These are phyloP conservation scores for Nannoperca australis DNA, from an alignment of 2,797 vertebrate species.

Conservation along the genomic window DNA sequence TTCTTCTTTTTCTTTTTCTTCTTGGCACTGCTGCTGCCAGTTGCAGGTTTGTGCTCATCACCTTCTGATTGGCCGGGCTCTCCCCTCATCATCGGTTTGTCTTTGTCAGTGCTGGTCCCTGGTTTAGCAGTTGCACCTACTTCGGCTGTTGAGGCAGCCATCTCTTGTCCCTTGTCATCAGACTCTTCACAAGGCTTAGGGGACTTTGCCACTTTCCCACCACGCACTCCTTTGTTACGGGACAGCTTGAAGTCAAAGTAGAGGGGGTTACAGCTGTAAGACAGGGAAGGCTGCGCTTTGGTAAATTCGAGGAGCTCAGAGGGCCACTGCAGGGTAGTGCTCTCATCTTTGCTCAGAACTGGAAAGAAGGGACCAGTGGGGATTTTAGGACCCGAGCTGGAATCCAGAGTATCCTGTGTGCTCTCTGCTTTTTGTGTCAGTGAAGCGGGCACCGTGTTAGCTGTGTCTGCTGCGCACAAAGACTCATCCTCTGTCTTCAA, in stretches of 20 bases:
- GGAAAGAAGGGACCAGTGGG: conserved; percentile 94
- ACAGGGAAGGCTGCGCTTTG: conserved; percentile 92
- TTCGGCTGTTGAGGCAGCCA: conserved; percentile 63
- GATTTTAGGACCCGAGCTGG: conserved; percentile 88
- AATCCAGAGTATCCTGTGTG: conserved; percentile 65
- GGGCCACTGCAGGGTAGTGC: conserved; percentile 97
- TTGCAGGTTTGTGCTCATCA: conserved; percentile 76
- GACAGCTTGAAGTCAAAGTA: conserved; percentile 99
- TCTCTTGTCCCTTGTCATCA: conserved; percentile 78
- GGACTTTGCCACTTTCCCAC: conserved; percentile 75
- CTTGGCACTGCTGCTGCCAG: conserved; percentile 80
- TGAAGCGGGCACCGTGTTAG: conserved; percentile 35
- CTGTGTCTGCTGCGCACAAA: conserved; percentile 42
- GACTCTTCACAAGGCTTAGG: conserved; percentile 67
- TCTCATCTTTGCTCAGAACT: conserved; percentile 97
- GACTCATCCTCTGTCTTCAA: conserved; percentile 76
- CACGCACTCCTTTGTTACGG: conserved; percentile 88
- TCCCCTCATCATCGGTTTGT: conserved; percentile 71
- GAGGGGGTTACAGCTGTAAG: conserved; percentile 98
- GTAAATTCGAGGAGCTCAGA: conserved; percentile 99
- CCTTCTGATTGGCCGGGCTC: conserved; percentile 65
- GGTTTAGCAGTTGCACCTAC: conserved; percentile 57
- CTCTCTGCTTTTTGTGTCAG: conserved; percentile 77
- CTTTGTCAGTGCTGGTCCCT: conserved; percentile 72
- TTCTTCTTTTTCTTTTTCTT: conserved; percentile 99